These are phyloP conservation scores for Lycaena phlaeas DNA, from an alignment of 2,888 invertebrate genomes.

Conservation along the genomic window DNA sequence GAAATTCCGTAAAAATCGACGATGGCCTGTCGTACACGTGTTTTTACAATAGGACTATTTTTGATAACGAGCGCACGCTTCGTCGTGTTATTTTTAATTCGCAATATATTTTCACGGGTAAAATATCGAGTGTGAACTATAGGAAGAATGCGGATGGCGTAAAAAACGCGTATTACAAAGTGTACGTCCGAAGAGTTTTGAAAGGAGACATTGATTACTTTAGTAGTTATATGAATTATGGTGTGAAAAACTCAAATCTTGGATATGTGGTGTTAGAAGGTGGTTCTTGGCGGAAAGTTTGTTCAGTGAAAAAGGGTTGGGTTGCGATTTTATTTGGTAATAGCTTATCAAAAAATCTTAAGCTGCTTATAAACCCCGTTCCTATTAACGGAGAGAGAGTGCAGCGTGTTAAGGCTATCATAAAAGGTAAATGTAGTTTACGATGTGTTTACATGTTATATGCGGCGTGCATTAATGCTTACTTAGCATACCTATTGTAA, in stretches of 20 bases:
- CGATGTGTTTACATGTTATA: no score
- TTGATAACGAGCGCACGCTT: slow-evolving; percentile 55
- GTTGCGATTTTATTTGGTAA: slow-evolving; percentile 49
- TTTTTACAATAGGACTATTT: slow-evolving; percentile 45
- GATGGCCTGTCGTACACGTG: slow-evolving; percentile 46
- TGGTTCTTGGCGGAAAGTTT: slow-evolving; percentile 33
- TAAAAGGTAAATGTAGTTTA: slow-evolving; percentile 62
- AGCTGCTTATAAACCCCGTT: slow-evolving; percentile 54
- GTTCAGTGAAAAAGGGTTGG: slow-evolving; percentile 36
- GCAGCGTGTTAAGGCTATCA: slow-evolving; percentile 51
- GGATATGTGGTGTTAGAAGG: slow-evolving; percentile 55
- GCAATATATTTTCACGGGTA: slow-evolving; percentile 65
- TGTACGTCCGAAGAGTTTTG: slow-evolving; percentile 57
- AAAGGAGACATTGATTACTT: slow-evolving; percentile 58
- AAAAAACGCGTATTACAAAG: slow-evolving; percentile 54
- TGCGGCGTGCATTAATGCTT: no score
- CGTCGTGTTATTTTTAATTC: slow-evolving; percentile 49
- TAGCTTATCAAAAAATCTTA: slow-evolving; percentile 42
- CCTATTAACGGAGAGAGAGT: slow-evolving; percentile 55
- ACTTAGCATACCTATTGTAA: no score
- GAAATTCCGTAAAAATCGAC: slow-evolving; percentile 57
- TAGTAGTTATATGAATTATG: slow-evolving; percentile 59
- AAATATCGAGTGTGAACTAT: slow-evolving; percentile 54
- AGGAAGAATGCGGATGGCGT: slow-evolving; percentile 35
- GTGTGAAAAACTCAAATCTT: slow-evolving; percentile 51